Evolutionary conservation across 2,888 invertebrate genomes (phyloP).

Genomic region (Dryobotodes eremita): DNA sequence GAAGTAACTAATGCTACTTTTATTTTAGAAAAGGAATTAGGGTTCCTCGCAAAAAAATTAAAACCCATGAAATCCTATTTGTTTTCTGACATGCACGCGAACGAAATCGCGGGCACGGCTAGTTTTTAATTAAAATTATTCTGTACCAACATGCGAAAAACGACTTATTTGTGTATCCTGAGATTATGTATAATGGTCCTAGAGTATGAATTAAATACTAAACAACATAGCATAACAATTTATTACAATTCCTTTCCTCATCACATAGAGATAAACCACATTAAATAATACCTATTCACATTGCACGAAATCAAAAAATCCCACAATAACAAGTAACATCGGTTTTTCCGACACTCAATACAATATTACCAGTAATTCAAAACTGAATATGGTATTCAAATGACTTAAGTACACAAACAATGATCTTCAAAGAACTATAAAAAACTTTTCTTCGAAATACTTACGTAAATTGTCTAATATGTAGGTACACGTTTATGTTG

Average conservation of each 20-base stretch:
- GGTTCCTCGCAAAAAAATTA: too few species aligned
- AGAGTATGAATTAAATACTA: background rate
- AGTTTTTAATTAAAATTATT: background rate
- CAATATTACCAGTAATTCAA: constrained; percentile 21
- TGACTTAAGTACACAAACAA: constrained; percentile 23
- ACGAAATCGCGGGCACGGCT: too few species aligned
- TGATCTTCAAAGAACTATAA: constrained; percentile 35
- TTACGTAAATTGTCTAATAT: background rate
- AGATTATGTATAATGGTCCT: too few species aligned
- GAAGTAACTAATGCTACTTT: too few species aligned
- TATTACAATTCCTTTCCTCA: background rate
- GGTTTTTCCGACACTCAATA: constrained; percentile 35
- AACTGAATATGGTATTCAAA: constrained; percentile 23
- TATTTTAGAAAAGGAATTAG: too few species aligned
- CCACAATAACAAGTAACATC: background rate
- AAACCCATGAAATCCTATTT: too few species aligned
- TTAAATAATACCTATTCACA: constrained; percentile 12
- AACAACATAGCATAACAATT: background rate
- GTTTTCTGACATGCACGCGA: too few species aligned
- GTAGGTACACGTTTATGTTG: background rate
- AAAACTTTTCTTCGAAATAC: constrained; percentile 16
- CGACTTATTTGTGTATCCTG: too few species aligned
- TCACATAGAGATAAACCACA: background rate
- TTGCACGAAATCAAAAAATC: constrained; percentile 13
- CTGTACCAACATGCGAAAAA: background rate